Evolutionary conservation across 2,888 invertebrate genomes (phyloP).

Genomic region (Pammene aurita): DNA sequence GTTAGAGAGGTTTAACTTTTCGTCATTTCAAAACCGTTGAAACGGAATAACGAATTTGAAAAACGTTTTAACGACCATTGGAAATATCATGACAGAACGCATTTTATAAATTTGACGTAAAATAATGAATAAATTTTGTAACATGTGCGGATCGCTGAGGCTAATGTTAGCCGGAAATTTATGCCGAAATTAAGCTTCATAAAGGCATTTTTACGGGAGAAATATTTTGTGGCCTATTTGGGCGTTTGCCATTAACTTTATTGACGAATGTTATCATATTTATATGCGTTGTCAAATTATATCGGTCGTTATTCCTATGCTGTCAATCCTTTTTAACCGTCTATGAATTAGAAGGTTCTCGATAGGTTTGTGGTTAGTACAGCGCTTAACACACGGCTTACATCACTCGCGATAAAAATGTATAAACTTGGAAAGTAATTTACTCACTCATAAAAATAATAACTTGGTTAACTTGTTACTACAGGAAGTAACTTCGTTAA

Average conservation of each 20-base stretch:
- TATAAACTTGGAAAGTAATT: constrained; percentile 37
- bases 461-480: constrained; percentile 2
- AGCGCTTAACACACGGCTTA: too few species aligned
- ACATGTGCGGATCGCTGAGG: constrained; percentile 38
- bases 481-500: not conserved
- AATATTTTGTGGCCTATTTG: constrained; percentile 20
- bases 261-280: constrained; percentile 5
- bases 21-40: constrained; percentile 18
- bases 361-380: too few species aligned
- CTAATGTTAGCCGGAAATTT: constrained; percentile 36
- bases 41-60: constrained; percentile 25
- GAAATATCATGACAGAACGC: not conserved
- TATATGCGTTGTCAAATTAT: not conserved
- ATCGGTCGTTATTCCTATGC: not conserved
- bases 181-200: constrained; percentile 36
- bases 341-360: too few species aligned
- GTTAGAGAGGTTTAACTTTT: not conserved
- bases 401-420: too few species aligned
- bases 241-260: constrained; percentile 3
- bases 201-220: constrained; percentile 25
- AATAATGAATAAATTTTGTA: constrained; percentile 41
- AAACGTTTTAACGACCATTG: constrained; percentile 21
- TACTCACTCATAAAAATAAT: constrained; percentile 15
- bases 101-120: constrained; percentile 14
- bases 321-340: too few species aligned